Percentiles rank a stretch among this genome's conserved stretches.
phyloP scores from a whole-genome alignment of 2,888 invertebrate species.

The Masnerella sp. region DNA sequence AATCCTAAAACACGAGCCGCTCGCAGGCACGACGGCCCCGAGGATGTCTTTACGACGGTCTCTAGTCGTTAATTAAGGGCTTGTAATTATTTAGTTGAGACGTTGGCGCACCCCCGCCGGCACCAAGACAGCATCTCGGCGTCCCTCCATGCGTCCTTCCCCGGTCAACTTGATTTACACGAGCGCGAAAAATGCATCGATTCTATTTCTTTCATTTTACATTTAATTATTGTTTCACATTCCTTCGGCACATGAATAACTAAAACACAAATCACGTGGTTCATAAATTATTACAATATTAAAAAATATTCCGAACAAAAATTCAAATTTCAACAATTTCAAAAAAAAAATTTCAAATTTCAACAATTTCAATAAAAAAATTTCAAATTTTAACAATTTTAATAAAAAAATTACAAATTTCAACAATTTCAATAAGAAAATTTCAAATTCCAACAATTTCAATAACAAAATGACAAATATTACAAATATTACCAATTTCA shows the following conservation, averaged over 20 bases:
- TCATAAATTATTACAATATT: no score
- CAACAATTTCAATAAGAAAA: no score
- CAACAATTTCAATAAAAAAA: no score
- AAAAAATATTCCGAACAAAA: no score
- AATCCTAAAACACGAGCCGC: conserved; percentile 75
- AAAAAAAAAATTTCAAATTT: no score
- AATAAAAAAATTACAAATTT: no score
- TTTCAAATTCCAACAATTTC: no score
- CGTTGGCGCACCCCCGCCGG: conserved; percentile 77
- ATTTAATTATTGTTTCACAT: conserved; percentile 42
- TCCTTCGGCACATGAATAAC: conserved; percentile 17
- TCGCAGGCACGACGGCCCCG: conserved; percentile 68
- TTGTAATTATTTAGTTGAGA: conserved; percentile 77
- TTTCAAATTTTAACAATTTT: no score
- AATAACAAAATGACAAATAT: no score
- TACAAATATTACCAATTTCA: no score
- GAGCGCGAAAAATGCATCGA: conserved; percentile 65
- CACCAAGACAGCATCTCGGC: conserved; percentile 67
- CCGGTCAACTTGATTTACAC: conserved; percentile 71
- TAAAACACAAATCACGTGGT: conserved; percentile 16
- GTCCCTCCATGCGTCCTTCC: conserved; percentile 55
- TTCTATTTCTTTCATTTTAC: conserved; percentile 55
- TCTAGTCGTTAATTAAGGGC: conserved; percentile 77
- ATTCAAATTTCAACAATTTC: background rate
- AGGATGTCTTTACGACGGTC: conserved; percentile 76